Evolutionary conservation across 2,888 invertebrate genomes (phyloP).

Genomic region (Drosophila anomalata): DNA sequence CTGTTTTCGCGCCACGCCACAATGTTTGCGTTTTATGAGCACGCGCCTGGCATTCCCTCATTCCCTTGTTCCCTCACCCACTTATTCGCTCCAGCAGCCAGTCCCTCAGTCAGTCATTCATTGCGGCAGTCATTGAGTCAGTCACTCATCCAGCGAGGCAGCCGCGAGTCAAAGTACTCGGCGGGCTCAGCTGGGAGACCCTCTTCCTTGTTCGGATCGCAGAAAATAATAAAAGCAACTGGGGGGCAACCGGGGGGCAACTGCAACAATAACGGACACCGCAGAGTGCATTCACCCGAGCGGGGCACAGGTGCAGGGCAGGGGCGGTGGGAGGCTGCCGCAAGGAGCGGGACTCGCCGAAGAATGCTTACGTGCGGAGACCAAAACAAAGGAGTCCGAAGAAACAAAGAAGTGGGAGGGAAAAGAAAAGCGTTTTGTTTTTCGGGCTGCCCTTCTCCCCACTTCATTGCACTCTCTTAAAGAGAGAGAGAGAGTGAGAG

Average conservation of each 20-base stretch:
- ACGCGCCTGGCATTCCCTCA: slow-evolving; percentile 4
- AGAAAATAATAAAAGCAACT: slow-evolving; percentile 40
- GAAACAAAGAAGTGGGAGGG: slow-evolving; percentile 27
- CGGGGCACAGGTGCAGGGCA: slow-evolving; percentile 5
- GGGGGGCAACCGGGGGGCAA: slow-evolving; percentile 15
- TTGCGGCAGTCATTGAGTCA: slow-evolving; percentile 6
- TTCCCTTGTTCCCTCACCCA: neutral
- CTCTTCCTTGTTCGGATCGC: slow-evolving; percentile 3
- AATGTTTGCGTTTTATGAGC: slow-evolving; percentile 51
- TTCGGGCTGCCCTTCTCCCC: slow-evolving; percentile 35
- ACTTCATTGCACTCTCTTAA: slow-evolving; percentile 68
- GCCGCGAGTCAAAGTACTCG: slow-evolving; percentile 64
- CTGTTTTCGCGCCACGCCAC: neutral
- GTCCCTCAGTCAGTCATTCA: slow-evolving; percentile 3
- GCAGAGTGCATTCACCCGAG: slow-evolving; percentile 72
- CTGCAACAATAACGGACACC: slow-evolving; percentile 51
- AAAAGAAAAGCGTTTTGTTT: slow-evolving; percentile 64
- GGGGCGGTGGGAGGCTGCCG: neutral
- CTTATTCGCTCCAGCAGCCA: neutral
- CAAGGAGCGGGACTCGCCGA: slow-evolving; percentile 34
- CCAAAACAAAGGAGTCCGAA: slow-evolving; percentile 57
- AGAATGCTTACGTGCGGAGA: slow-evolving; percentile 61
- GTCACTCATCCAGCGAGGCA: slow-evolving; percentile 8
- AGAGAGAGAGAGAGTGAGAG: slow-evolving; percentile 7
- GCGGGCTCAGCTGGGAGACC: slow-evolving; percentile 20